A percentile compares a stretch with the other conserved stretches of the same genome.
These are phyloP conservation scores for Ennomos quercinarius DNA, from an alignment of 2,888 invertebrate species.

Conservation along the genomic window DNA sequence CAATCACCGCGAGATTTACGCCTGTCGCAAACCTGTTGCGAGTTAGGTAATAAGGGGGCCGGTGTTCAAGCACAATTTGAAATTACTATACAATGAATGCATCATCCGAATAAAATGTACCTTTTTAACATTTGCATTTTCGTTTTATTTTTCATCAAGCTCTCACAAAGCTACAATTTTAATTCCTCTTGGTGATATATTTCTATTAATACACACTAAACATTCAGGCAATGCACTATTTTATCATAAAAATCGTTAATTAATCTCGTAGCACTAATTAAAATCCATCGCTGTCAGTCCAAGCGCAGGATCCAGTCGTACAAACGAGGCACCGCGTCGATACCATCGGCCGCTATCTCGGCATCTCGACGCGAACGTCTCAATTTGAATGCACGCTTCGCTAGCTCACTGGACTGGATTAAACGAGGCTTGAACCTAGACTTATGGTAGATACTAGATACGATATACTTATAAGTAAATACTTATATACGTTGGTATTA, in stretches of 20 bases:
- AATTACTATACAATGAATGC: no score
- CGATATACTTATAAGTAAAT: not conserved
- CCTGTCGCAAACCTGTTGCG: no score
- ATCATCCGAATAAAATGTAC: no score
- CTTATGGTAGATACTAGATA: not conserved
- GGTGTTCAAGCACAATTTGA: no score
- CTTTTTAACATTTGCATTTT: no score
- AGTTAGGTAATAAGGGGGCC: no score
- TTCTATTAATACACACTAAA: not conserved
- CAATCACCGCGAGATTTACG: no score
- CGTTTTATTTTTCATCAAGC: no score
- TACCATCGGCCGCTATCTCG: conserved; percentile 70
- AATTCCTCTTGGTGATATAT: not conserved
- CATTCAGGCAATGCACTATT: not conserved
- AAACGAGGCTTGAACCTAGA: conserved; percentile 18
- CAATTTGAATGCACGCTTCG: conserved; percentile 71
- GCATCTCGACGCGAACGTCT: conserved; percentile 69
- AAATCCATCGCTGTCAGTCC: conserved; percentile 16
- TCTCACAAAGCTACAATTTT: no score
- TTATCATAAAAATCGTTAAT: conserved; percentile 18
- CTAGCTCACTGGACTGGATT: conserved; percentile 19
- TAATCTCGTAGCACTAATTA: conserved; percentile 23
- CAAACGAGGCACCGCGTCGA: conserved; percentile 43
- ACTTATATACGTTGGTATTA: no score
- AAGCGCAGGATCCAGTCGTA: conserved; percentile 15